Conservation (phyloP, 2,888 invertebrate genomes). For the Cantharis flavilabris region DNA sequence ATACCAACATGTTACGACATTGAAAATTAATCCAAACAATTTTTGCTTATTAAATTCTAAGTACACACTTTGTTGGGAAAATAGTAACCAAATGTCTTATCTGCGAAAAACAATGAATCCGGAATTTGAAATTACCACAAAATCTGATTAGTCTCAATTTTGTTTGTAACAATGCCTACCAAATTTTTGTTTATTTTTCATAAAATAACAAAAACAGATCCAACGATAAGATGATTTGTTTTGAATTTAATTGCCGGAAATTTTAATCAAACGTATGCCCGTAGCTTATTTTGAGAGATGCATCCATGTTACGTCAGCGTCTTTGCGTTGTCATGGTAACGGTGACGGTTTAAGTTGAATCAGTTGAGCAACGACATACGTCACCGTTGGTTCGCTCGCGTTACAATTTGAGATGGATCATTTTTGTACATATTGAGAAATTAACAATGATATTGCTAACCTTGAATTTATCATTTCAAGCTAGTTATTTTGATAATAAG, state of each 20-base stretch:
- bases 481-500: background rate
- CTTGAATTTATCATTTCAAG: background rate
- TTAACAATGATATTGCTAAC: background rate
- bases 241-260: background rate
- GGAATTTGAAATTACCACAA: background rate
- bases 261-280: background rate
- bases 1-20: background rate
- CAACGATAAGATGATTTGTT: background rate
- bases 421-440: background rate
- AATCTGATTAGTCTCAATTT: background rate
- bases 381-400: conserved; percentile 21
- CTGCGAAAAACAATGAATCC: background rate
- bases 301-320: conserved; percentile 45
- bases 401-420: background rate
- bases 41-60: background rate
- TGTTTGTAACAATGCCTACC: background rate
- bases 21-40: background rate
- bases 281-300: conserved; percentile 9
- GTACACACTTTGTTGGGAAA: background rate
- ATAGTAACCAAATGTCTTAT: background rate
- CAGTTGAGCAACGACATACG: conserved; percentile 39
- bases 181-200: background rate
- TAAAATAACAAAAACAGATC: background rate
- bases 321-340: conserved; percentile 50
- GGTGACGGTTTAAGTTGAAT: conserved; percentile 44